phyloP scores from a whole-genome alignment of 2,113 vertebrate genomes.

The Scalopus aquaticus region DNA sequence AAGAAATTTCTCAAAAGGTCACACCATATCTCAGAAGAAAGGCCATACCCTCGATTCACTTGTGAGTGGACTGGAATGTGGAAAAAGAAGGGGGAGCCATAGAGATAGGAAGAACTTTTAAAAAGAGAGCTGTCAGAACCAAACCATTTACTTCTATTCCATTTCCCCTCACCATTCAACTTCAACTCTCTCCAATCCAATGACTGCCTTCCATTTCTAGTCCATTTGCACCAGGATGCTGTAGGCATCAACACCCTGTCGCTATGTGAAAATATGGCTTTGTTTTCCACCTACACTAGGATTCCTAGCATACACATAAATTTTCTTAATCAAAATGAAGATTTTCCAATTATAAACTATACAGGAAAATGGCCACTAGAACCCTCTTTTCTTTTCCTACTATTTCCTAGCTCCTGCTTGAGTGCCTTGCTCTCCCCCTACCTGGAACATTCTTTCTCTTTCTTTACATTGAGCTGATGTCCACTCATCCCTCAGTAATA shows the following conservation, averaged over 20 bases:
- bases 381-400: neutral
- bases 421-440: neutral
- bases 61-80: neutral
- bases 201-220: neutral
- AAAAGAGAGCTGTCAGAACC: neutral
- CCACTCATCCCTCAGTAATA: neutral
- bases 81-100: neutral
- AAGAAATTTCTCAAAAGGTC: conserved; percentile 5
- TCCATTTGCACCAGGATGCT: neutral
- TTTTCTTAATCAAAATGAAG: neutral
- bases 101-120: neutral
- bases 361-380: neutral
- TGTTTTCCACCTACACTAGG: neutral
- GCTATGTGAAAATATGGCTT: neutral
- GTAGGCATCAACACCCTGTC: neutral
- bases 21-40: neutral
- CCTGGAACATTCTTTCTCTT: neutral
- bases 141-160: neutral
- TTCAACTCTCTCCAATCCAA: neutral
- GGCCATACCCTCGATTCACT: neutral
- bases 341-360: neutral
- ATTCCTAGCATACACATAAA: neutral
- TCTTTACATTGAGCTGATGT: neutral
- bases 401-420: neutral
- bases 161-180: neutral